phyloP scores from a whole-genome alignment of 1,140 invertebrate genomes.

The Conus ventricosus region DNA sequence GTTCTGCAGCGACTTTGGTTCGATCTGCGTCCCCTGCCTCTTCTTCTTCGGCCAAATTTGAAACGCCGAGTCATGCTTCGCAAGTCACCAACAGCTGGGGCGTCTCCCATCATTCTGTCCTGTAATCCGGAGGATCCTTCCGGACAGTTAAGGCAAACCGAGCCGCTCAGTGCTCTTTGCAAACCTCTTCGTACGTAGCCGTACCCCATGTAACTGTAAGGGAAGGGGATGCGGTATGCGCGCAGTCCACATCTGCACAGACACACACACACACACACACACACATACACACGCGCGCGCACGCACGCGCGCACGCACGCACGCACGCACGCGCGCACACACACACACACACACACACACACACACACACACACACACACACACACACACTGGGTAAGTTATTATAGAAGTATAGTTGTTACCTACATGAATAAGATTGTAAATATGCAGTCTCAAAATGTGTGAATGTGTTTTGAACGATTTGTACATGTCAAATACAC shows the following conservation, averaged over 20 bases:
- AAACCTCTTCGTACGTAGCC: slow-evolving; percentile 57
- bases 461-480: too few relatives aligned
- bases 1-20: slow-evolving; percentile 28
- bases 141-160: slow-evolving; percentile 46
- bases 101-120: slow-evolving; percentile 28
- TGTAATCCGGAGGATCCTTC: not conserved
- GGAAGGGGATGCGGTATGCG: slow-evolving; percentile 64
- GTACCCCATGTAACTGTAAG: slow-evolving; percentile 59
- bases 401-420: too few relatives aligned
- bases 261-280: not conserved
- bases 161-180: slow-evolving; percentile 53
- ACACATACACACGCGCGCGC: not conserved
- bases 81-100: not conserved
- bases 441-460: too few relatives aligned
- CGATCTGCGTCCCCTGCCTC: not conserved
- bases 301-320: too few relatives aligned
- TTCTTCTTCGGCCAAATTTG: not conserved
- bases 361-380: too few relatives aligned
- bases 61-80: too few relatives aligned
- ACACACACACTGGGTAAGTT: too few relatives aligned
- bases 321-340: too few relatives aligned
- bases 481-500: too few relatives aligned
- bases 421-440: too few relatives aligned
- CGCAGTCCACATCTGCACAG: slow-evolving; percentile 65
- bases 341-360: not conserved